phyloP scores from a whole-genome alignment of 2,797 vertebrate species.

The Columba guinea region DNA sequence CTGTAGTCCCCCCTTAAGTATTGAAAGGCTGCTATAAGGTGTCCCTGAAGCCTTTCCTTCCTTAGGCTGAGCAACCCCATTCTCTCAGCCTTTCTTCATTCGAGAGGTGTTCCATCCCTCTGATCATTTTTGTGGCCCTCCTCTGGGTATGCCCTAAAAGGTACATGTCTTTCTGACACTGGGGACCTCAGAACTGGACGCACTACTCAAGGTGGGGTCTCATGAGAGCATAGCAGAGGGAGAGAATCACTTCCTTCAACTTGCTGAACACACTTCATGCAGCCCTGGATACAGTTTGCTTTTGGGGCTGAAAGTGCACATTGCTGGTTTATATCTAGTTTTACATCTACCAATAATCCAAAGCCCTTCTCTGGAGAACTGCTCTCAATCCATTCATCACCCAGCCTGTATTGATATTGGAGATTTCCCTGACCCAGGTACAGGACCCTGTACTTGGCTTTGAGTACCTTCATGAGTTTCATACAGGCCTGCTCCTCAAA shows the following conservation, averaged over 20 bases:
- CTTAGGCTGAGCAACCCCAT: neutral
- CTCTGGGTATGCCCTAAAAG: neutral
- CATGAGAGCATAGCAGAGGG: neutral
- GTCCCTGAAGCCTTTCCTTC: neutral
- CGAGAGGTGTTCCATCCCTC: neutral
- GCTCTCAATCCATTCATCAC: too few relatives aligned
- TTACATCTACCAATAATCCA: neutral
- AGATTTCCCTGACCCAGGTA: neutral
- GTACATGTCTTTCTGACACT: neutral
- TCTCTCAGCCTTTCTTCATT: neutral
- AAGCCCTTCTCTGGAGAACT: neutral
- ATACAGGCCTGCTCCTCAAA: neutral
- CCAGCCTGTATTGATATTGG: too few relatives aligned
- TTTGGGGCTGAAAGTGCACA: neutral
- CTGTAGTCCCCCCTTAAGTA: too few relatives aligned
- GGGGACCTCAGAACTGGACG: fast-evolving
- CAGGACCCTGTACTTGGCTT: neutral
- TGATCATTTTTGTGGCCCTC: neutral
- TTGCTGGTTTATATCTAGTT: neutral
- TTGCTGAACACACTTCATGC: neutral
- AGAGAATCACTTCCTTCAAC: neutral
- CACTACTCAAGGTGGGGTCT: neutral
- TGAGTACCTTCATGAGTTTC: neutral
- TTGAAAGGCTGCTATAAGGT: too few relatives aligned
- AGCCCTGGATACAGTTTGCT: neutral